phyloP scores from a whole-genome alignment of 1,140 invertebrate genomes.

The Rhizoglyphus robini region DNA sequence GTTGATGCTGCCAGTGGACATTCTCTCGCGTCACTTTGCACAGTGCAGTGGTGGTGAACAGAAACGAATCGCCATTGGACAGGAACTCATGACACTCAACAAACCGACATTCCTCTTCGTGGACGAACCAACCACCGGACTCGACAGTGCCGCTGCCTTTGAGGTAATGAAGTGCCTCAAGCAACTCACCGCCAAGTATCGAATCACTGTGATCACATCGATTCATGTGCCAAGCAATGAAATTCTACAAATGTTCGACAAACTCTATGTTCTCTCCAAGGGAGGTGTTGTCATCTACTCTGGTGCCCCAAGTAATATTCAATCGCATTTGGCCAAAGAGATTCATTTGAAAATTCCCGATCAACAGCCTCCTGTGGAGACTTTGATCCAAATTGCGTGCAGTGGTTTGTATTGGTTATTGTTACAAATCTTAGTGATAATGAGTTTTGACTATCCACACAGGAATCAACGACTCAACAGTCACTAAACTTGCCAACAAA shows the following conservation, averaged over 20 bases:
- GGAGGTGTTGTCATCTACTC: slow-evolving; percentile 29
- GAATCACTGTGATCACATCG: slow-evolving; percentile 19
- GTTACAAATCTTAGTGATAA: neutral
- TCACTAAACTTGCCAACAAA: neutral
- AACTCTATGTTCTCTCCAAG: slow-evolving; percentile 21
- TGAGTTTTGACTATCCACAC: no score
- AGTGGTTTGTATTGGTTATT: neutral
- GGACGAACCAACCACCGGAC: slow-evolving; percentile 18
- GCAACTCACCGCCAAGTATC: neutral
- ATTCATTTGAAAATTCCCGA: neutral
- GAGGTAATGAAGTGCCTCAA: neutral
- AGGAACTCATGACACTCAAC: slow-evolving; percentile 2
- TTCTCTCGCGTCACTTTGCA: neutral
- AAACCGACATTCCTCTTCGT: slow-evolving; percentile 15
- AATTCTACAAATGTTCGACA: slow-evolving; percentile 19
- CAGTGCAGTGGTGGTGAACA: slow-evolving; percentile 17
- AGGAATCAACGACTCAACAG: neutral
- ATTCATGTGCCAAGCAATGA: slow-evolving; percentile 23
- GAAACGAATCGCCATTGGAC: slow-evolving; percentile 14
- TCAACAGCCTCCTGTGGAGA: neutral
- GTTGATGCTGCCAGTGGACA: neutral
- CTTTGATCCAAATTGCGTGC: neutral
- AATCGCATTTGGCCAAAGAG: neutral
- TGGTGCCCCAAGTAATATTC: slow-evolving; percentile 25
- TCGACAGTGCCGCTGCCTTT: neutral